Evolutionary conservation across 2,113 vertebrate genomes (phyloP).

Genomic region (Jaculus jaculus): DNA sequence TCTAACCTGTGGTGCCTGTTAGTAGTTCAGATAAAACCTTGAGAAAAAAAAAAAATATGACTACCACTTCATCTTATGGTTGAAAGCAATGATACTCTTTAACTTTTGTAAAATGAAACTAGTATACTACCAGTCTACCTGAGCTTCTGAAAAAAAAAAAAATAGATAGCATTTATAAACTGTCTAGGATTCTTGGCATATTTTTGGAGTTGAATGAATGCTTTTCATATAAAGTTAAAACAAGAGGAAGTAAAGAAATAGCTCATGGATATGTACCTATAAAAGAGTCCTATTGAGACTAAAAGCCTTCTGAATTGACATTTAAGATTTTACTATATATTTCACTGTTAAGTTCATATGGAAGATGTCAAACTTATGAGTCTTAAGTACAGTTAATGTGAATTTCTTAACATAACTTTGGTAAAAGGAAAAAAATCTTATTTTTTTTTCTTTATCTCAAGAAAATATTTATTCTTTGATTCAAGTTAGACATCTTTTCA

Average conservation of each 20-base stretch:
- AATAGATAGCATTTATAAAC: neutral
- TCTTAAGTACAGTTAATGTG: neutral
- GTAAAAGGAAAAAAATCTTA: neutral
- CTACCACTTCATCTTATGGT: neutral
- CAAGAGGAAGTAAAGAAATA: neutral
- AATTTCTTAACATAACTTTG: conserved; percentile 27
- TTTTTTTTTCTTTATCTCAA: neutral
- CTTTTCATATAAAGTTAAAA: neutral
- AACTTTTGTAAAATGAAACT: neutral
- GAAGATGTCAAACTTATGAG: neutral
- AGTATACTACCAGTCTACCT: neutral
- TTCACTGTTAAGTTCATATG: neutral
- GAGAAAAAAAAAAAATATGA: neutral
- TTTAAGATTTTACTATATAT: neutral
- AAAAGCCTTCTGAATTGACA: neutral
- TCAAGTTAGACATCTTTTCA: neutral
- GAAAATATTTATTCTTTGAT: neutral
- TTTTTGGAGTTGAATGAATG: neutral
- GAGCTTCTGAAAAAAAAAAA: neutral
- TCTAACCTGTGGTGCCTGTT: neutral
- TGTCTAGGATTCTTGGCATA: neutral
- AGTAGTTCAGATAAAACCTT: neutral
- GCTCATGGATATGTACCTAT: accelerated
- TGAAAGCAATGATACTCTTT: neutral
- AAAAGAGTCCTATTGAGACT: neutral